phyloP scores from a whole-genome alignment of 2,888 invertebrate species.

The Thysanoteuthis rhombus region DNA sequence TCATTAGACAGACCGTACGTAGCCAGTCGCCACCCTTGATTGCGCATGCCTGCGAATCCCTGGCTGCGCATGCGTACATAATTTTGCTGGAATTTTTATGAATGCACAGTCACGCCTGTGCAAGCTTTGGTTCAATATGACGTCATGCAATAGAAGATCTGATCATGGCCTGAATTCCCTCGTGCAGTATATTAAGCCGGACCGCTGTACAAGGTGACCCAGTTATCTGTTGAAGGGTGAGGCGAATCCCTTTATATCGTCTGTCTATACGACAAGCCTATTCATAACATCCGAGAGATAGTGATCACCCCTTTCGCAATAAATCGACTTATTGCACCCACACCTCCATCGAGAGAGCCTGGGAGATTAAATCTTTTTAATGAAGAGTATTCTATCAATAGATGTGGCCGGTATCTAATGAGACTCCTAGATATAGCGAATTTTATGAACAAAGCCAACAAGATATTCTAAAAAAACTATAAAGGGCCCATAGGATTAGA shows the following conservation, averaged over 20 bases:
- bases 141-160: background rate
- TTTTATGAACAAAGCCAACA: background rate
- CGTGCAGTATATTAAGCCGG: background rate
- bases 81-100: background rate
- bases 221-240: background rate
- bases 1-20: too few relatives aligned
- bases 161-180: background rate
- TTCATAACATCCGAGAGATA: background rate
- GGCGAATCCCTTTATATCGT: background rate
- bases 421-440: too few relatives aligned
- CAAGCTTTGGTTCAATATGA: background rate
- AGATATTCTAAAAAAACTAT: background rate
- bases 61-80: background rate
- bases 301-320: background rate
- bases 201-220: conserved; percentile 12
- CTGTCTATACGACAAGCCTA: background rate
- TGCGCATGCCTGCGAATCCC: background rate
- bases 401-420: background rate
- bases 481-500: background rate
- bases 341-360: too few relatives aligned
- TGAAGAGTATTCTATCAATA: background rate
- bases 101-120: background rate
- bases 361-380: too few relatives aligned
- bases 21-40: too few relatives aligned
- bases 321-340: background rate